Conservation (phyloP, 2,113 vertebrate species). For the Gadus chalcogrammus region DNA sequence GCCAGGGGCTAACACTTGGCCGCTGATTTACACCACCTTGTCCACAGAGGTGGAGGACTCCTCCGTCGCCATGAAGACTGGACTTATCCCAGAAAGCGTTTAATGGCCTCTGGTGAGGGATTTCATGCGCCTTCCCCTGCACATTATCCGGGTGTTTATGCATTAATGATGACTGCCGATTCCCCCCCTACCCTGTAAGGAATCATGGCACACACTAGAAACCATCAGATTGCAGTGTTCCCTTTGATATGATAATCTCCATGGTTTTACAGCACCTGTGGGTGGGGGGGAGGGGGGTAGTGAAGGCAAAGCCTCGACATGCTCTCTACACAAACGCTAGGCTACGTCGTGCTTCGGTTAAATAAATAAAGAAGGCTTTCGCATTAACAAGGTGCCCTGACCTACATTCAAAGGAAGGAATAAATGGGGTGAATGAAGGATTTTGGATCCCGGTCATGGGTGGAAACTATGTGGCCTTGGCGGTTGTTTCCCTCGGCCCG, state of each 20-base stretch:
- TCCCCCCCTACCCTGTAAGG: constrained; percentile 34
- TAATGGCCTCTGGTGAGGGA: constrained; percentile 56
- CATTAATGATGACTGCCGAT: constrained; percentile 50
- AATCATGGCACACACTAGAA: constrained; percentile 37
- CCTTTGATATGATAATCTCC: constrained; percentile 64
- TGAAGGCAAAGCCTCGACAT: constrained; percentile 17
- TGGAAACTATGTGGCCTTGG: too few species aligned
- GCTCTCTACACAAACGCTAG: constrained; percentile 5
- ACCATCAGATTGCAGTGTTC: constrained; percentile 54
- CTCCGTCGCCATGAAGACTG: constrained; percentile 32
- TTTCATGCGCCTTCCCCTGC: constrained; percentile 52
- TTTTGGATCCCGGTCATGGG: not conserved
- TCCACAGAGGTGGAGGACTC: constrained; percentile 37
- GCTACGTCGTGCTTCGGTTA: not conserved
- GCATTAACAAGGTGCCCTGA: not conserved
- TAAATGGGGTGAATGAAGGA: not conserved
- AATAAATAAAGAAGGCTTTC: not conserved
- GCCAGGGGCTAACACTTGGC: constrained; percentile 35
- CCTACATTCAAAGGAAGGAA: constrained; percentile 2
- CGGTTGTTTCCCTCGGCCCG: not conserved
- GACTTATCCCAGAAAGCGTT: constrained; percentile 53
- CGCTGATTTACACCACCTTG: constrained; percentile 56
- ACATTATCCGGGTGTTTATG: constrained; percentile 63
- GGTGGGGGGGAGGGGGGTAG: constrained; percentile 33
- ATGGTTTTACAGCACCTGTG: constrained; percentile 34